These are phyloP conservation scores for Drosophila sordidula DNA, from an alignment of 2,888 invertebrate genomes.

Conservation along the genomic window DNA sequence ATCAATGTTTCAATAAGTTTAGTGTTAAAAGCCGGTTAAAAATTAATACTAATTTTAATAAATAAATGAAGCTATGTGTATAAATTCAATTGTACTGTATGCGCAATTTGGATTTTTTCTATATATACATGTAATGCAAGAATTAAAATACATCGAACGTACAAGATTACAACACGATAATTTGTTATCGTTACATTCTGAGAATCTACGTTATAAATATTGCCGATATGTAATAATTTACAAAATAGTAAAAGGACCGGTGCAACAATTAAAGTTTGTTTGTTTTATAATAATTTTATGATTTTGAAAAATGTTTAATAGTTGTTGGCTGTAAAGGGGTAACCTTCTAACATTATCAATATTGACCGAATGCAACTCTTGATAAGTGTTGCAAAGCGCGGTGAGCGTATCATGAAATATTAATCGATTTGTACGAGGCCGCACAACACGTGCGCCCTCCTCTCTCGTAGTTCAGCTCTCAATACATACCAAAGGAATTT, in stretches of 20 bases:
- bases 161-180: background rate
- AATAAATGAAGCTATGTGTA: background rate
- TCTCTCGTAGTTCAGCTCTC: slow-evolving; percentile 37
- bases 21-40: slow-evolving; percentile 15
- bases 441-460: slow-evolving; percentile 67
- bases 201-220: background rate
- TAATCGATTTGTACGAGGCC: slow-evolving; percentile 49
- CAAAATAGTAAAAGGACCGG: too few species aligned
- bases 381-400: slow-evolving; percentile 36
- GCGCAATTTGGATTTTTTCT: background rate
- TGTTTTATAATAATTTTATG: too few species aligned
- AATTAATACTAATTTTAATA: background rate
- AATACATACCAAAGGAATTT: slow-evolving; percentile 63
- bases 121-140: background rate
- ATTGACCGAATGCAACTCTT: background rate
- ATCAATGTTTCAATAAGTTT: background rate
- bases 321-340: too few species aligned
- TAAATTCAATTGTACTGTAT: background rate
- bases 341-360: background rate
- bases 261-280: too few species aligned
- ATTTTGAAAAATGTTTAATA: too few species aligned
- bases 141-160: background rate
- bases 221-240: too few species aligned
- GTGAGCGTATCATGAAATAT: slow-evolving; percentile 7
- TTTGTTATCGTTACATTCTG: background rate